Evolutionary conservation across 2,888 invertebrate genomes (phyloP).

Genomic region (Odontocerum albicorne): DNA sequence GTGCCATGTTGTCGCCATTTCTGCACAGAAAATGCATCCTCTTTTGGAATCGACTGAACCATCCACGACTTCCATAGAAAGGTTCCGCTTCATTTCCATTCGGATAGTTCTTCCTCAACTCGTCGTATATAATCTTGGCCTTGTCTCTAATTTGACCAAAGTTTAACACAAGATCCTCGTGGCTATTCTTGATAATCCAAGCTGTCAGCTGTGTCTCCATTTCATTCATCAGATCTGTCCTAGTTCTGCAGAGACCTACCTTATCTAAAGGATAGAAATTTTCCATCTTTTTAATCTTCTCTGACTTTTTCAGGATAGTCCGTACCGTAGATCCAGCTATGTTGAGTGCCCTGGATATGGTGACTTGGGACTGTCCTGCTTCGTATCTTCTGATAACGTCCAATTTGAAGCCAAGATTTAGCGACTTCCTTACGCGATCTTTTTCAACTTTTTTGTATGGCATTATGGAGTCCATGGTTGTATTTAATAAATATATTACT

Average conservation of each 20-base stretch:
- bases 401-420: neutral
- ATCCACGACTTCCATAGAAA: neutral
- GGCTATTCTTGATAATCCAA: neutral
- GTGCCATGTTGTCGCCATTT: neutral
- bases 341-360: neutral
- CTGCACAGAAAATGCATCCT: neutral
- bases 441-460: too few relatives aligned
- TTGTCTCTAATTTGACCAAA: neutral
- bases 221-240: neutral
- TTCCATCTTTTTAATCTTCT: neutral
- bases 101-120: neutral
- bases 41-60: neutral
- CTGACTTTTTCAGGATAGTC: neutral
- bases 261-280: neutral
- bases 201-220: neutral
- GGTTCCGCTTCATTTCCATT: neutral
- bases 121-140: neutral
- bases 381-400: neutral
- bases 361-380: neutral
- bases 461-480: too few relatives aligned
- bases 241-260: neutral
- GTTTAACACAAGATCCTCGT: neutral
- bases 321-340: neutral
- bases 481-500: too few relatives aligned
- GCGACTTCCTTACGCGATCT: neutral